These are phyloP conservation scores for Lasiommata megera DNA, from an alignment of 2,888 invertebrate species.

Conservation along the genomic window DNA sequence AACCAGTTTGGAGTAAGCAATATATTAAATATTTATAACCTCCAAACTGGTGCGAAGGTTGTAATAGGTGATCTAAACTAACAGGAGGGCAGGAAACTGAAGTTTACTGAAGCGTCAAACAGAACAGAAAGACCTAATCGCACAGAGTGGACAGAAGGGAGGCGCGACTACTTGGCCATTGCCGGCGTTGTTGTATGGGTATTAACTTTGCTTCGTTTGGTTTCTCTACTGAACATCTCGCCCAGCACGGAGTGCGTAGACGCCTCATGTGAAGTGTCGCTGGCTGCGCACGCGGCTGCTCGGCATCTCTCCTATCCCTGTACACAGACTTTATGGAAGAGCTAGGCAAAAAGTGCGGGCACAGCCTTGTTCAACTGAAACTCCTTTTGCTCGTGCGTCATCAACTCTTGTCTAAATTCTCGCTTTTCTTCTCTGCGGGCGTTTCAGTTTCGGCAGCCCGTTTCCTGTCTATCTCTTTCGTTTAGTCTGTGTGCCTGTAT, in stretches of 20 bases:
- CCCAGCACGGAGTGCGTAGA: slow-evolving; percentile 91
- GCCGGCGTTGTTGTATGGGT: slow-evolving; percentile 75
- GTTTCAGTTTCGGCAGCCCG: neutral
- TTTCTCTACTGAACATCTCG: slow-evolving; percentile 86
- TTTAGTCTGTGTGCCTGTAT: slow-evolving; percentile 66
- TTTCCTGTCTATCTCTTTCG: neutral
- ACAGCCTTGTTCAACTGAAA: neutral
- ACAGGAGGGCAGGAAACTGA: slow-evolving; percentile 60
- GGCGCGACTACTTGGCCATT: slow-evolving; percentile 79
- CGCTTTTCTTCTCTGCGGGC: neutral
- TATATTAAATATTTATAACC: neutral
- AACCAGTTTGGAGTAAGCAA: slow-evolving; percentile 20
- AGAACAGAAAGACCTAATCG: slow-evolving; percentile 78
- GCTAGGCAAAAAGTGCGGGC: neutral
- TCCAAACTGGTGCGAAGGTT: slow-evolving; percentile 42
- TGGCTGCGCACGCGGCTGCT: slow-evolving; percentile 69
- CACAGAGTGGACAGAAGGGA: slow-evolving; percentile 78
- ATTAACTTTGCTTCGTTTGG: slow-evolving; percentile 84
- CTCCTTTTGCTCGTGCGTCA: neutral
- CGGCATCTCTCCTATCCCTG: slow-evolving; percentile 73
- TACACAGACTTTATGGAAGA: slow-evolving; percentile 3
- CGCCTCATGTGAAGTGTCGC: slow-evolving; percentile 85
- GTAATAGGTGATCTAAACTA: slow-evolving; percentile 56
- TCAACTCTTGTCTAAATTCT: neutral
- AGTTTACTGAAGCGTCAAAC: slow-evolving; percentile 67